Conservation (phyloP, 2,888 invertebrate genomes). For the Macrosoma leucophasiata region DNA sequence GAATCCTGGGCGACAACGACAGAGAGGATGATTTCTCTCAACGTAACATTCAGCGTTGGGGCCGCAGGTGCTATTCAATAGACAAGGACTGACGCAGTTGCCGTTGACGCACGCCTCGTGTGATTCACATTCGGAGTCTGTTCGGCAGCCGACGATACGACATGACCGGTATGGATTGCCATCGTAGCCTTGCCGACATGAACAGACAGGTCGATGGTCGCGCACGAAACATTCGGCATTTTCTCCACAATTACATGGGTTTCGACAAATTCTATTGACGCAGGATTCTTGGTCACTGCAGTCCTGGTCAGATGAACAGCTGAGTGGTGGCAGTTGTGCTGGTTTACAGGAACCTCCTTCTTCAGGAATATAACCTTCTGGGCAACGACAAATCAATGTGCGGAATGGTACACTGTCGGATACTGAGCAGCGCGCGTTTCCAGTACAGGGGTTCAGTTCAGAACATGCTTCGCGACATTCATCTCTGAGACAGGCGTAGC, state of each 20-base stretch:
- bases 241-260: slow-evolving; percentile 91
- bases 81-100: slow-evolving; percentile 90
- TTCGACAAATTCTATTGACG: slow-evolving; percentile 88
- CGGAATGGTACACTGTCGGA: slow-evolving; percentile 90
- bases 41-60: slow-evolving; percentile 88
- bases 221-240: slow-evolving; percentile 88
- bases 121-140: slow-evolving; percentile 88
- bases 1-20: slow-evolving; percentile 87
- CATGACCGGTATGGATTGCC: slow-evolving; percentile 91
- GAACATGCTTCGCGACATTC: slow-evolving; percentile 87
- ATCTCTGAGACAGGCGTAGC: slow-evolving; percentile 86
- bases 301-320: slow-evolving; percentile 87
- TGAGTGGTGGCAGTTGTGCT: slow-evolving; percentile 80
- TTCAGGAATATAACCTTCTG: slow-evolving; percentile 88
- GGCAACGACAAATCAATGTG: slow-evolving; percentile 92
- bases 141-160: slow-evolving; percentile 86
- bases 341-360: slow-evolving; percentile 86
- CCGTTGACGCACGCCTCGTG: slow-evolving; percentile 90
- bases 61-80: slow-evolving; percentile 87
- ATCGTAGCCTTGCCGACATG: slow-evolving; percentile 88
- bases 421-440: slow-evolving; percentile 85
- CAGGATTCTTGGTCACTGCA: slow-evolving; percentile 88
- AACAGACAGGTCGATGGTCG: slow-evolving; percentile 90
- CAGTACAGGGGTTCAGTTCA: slow-evolving; percentile 84
- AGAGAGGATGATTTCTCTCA: slow-evolving; percentile 82